Base-by-base conservation (phyloP, 2,888 invertebrate species). In the Cryptocephalus primarius region DNA sequence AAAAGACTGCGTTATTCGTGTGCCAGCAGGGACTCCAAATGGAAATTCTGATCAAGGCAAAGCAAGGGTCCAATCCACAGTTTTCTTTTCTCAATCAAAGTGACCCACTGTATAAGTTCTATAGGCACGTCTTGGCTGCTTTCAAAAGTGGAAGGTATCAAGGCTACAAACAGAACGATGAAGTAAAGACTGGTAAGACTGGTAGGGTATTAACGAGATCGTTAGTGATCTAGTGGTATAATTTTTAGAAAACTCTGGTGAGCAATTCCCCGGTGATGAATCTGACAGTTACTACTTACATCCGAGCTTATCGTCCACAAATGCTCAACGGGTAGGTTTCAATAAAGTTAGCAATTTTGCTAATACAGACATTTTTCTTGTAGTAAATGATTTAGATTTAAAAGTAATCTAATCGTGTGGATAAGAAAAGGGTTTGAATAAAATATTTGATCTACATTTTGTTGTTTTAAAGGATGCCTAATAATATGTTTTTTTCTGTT, bases 41-140 rank as follows among this genome's bases (percentile, higher is more conserved):
- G 96, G 99, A 99, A 74, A 95, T 99, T 56, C 77, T 99, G 9
- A 85, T 99, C 56, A 97, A 97, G 71, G 91, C 96, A 4, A 99
- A 97, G 71, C 99, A 99, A 70, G 79, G 88, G 0, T 84, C 86
- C 64, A 97, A 96, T 73, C 78, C 85, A 0, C 90, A 94, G 72
- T 99, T 99, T 72, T 79, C 85, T 54, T 99, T 99, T 72, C 75
- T 99, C 48, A 87, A 89, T 48, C 88, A 88, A 64, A 90, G 88
- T 53, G 82, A 90, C 48, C 70, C 74, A 0, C 74, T 97, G 38
- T 84, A 96, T 71, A 81, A 85, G 0, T 99, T 94, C 71, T 99
- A 97, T 70, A 84, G 84, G 51, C 85, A 87, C 54, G 71, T 90
- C 4, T 68, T 84, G 48, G 72, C 74, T 44, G 78, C 80, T n/a